Evolutionary conservation across 2,888 invertebrate genomes (phyloP).

Genomic region (Arctia plantaginis): DNA sequence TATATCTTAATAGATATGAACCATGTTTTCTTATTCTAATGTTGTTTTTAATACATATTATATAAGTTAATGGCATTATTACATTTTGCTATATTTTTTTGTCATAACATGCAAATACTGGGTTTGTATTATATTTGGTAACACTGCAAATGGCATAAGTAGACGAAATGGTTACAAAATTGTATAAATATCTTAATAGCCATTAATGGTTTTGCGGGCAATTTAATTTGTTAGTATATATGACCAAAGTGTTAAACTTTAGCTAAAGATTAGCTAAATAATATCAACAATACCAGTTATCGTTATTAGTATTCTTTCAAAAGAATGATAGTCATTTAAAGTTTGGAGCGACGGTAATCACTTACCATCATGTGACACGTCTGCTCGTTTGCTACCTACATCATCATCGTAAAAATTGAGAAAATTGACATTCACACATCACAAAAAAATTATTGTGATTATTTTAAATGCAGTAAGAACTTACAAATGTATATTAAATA

Average conservation of each 20-base stretch:
- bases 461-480: no score
- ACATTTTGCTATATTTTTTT: neutral
- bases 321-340: neutral
- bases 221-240: neutral
- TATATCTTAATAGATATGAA: neutral
- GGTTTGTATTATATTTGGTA: neutral
- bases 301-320: neutral
- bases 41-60: neutral
- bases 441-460: no score
- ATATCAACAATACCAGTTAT: neutral
- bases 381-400: no score
- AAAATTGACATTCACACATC: no score
- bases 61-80: neutral
- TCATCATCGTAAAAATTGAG: no score
- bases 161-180: neutral
- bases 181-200: neutral
- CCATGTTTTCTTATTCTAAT: no score
- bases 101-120: neutral
- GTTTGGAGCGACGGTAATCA: neutral
- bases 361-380: neutral
- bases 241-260: neutral
- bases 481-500: no score
- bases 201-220: neutral
- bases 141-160: neutral
- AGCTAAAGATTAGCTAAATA: neutral